Base-by-base conservation (phyloP, 2,888 invertebrate genomes). In the Hirtodrosophila duncani region DNA sequence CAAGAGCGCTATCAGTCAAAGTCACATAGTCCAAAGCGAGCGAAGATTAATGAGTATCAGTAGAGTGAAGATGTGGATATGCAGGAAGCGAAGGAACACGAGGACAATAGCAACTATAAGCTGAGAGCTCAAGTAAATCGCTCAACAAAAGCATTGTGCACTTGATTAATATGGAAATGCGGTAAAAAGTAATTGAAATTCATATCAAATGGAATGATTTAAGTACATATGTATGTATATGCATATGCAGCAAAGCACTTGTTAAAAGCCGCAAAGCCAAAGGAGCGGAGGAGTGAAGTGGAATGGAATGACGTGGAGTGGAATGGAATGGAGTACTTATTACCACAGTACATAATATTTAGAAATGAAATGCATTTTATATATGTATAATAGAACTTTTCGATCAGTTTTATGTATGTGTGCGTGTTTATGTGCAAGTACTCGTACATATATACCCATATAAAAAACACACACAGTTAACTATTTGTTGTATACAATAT, bases 311-410 rank as follows among this genome's bases (percentile, higher is more conserved):
- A 9, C 11, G 18, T 9, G 26, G 13, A 31, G 8, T 7, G 21
- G 30, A 16, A 29, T 34, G 23, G 30, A 18, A 14, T 8, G 30
- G 17, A 26, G 30, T 18, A 34, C 24, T 26, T 52, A 53, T 61
- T 61, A 61, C 39, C 30, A 30, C 44, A 63, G 45, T 41, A n/a
- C n/a, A n/a, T n/a, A n/a, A n/a, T 53, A 57, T 57, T 31, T 66
- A 55, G 45, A 46, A 38, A 57, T 57, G 72, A 79, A 72, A 78
- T 80, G 71, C 74, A 72, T 72, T 72, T 72, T 80, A 72, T 80
- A 72, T 72, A 71, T 62, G 13, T 39, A 29, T 29, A n/a, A 29
- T 37, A 38, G 50, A 56, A 46, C 62, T 80, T 72, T 72, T 77
- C 74, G 62, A 80, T 80, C 80, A 72, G 71, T 80, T 72, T 72